phyloP scores from a whole-genome alignment of 2,888 invertebrate genomes.

The Labia minor region DNA sequence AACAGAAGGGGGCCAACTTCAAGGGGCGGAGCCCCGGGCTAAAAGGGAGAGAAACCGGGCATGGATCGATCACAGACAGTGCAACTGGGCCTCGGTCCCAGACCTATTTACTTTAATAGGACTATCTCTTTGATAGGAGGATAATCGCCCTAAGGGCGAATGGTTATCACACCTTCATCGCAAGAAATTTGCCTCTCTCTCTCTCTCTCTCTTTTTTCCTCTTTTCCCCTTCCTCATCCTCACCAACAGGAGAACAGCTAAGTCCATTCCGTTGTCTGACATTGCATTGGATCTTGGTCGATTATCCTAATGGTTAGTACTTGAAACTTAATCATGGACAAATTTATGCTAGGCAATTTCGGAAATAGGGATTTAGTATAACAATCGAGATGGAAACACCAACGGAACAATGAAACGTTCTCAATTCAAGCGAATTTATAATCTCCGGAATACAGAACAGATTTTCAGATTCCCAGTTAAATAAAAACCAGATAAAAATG shows the following conservation, averaged over 20 bases:
- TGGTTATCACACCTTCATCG: not conserved
- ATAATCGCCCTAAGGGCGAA: too few species aligned
- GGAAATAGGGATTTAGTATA: too few species aligned
- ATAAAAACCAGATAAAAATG: too few species aligned
- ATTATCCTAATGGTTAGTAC: not conserved
- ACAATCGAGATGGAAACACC: too few species aligned
- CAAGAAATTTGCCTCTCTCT: not conserved
- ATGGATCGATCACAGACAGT: not conserved
- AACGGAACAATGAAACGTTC: too few species aligned
- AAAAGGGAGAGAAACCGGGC: not conserved
- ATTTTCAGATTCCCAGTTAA: too few species aligned
- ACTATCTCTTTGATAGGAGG: not conserved
- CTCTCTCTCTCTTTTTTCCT: too few species aligned
- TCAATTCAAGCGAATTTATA: too few species aligned
- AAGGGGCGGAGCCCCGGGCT: not conserved
- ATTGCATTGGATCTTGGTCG: not conserved
- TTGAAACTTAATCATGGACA: not conserved
- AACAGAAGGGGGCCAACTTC: not conserved
- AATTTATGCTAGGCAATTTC: not conserved
- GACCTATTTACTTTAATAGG: slow-evolving; percentile 7
- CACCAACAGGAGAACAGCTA: too few species aligned
- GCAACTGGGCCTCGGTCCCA: not conserved
- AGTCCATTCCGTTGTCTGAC: too few species aligned
- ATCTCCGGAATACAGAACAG: too few species aligned
- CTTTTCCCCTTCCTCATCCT: too few species aligned